Evolutionary conservation across 2,113 vertebrate genomes (phyloP), one percentile per base, ranked within the genome.

Genomic region (Neodon shergylaensis): DNA sequence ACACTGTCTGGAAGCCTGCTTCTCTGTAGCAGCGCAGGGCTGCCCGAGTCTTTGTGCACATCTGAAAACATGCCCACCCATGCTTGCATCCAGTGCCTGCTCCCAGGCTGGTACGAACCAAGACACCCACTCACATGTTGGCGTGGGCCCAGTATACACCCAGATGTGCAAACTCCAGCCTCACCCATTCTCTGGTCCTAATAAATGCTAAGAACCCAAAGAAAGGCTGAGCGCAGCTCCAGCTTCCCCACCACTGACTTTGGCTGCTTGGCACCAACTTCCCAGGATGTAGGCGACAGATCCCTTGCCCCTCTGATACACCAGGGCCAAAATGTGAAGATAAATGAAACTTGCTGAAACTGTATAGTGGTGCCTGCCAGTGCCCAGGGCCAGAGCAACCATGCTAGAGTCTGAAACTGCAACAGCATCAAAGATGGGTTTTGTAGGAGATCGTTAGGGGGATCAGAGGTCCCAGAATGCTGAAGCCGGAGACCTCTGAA

Each of bases 311-410:
- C n/a, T 78, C n/a, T 19, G 33, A 58, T 58, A 58, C 88, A 33
- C 68, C 36, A 74, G 44, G 2, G 7, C 65, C 77, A 49, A 17
- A 26, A 68, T 54, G 63, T 52, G 44, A 52, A 76, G 73, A 44
- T 39, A 66, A 31, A 10, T 36, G 33, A 68, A 24, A 52, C 47
- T 52, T 49, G 39, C 17, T 44, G 7, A 65, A 42, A 88, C 10
- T 1, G 3, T 0, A 2, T 3, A 14, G 0, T 4, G 0, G 33
- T 4, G 1, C 65, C 19, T 68, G 22, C n/a, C 39, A 26, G 7
- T 22, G 44, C 31, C 13, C 0, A 7, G 0, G 0, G 73, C 74
- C 73, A 19, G 24, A 68, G 22, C 2, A 47, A 7, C 82, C 9
- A 0, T 76, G 4, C 24, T 3, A 0, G 63, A 21, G 47, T 6